A percentile compares a stretch with the other conserved stretches of the same genome.
phyloP scores from a whole-genome alignment of 2,888 invertebrate species.

The Agriopis marginaria region DNA sequence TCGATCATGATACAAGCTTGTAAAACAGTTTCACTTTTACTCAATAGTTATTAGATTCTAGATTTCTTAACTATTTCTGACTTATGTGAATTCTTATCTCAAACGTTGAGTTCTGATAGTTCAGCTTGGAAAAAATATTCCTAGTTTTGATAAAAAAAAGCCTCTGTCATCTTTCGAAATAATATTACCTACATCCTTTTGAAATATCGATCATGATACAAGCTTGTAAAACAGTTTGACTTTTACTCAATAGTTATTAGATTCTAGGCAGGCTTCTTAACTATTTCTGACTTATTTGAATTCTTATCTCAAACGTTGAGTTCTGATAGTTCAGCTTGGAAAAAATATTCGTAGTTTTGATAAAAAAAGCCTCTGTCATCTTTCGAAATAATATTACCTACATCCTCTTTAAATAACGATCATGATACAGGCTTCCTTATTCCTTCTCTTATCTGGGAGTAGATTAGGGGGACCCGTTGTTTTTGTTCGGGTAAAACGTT shows the following conservation, averaged over 20 bases:
- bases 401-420: constrained; percentile 38
- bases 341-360: constrained; percentile 5
- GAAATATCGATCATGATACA: constrained; percentile 39
- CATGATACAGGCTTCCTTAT: constrained; percentile 40
- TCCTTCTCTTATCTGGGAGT: constrained; percentile 48
- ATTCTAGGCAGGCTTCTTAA: neutral
- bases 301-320: neutral
- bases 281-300: neutral
- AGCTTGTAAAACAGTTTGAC: too few relatives aligned
- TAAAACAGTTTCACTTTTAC: too few relatives aligned
- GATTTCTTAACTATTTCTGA: neutral
- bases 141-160: constrained; percentile 9
- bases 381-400: constrained; percentile 35
- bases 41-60: neutral
- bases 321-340: neutral
- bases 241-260: neutral
- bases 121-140: constrained; percentile 5
- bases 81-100: constrained; percentile 4
- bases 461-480: constrained; percentile 70
- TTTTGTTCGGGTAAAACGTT: constrained; percentile 68
- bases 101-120: neutral
- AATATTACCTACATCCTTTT: constrained; percentile 34
- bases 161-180: constrained; percentile 31
- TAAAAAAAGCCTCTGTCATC: constrained; percentile 22
- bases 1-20: neutral